Evolutionary conservation across 2,797 vertebrate genomes (phyloP).

Genomic region (Bovichtus variegatus): DNA sequence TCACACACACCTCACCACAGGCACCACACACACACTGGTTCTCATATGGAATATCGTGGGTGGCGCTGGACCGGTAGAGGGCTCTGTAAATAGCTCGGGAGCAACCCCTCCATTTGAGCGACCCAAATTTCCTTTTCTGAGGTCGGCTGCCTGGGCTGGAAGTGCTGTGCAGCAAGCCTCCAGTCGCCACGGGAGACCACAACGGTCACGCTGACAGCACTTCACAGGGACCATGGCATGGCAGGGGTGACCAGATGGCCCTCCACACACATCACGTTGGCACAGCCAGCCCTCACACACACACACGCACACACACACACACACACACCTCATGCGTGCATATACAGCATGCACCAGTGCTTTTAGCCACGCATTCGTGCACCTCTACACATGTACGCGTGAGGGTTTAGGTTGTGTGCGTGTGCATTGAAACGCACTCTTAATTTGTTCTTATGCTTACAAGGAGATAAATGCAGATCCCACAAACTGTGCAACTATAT

Average conservation of each 20-base stretch:
- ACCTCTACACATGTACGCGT: background rate
- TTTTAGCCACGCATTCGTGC: conserved; percentile 42
- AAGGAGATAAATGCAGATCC: conserved; percentile 34
- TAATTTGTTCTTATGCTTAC: conserved; percentile 14
- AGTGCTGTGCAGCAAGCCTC: conserved; percentile 87
- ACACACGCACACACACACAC: conserved; percentile 50
- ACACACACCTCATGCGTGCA: conserved; percentile 42
- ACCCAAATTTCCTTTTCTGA: conserved; percentile 91
- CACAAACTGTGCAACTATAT: conserved; percentile 20
- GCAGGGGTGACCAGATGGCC: conserved; percentile 84
- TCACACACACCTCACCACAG: conserved; percentile 61
- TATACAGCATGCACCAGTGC: conserved; percentile 25
- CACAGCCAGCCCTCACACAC: conserved; percentile 51
- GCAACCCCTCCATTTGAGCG: conserved; percentile 86
- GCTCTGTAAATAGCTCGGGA: conserved; percentile 87
- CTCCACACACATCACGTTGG: conserved; percentile 62
- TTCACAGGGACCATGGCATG: conserved; percentile 83
- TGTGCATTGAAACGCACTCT: background rate
- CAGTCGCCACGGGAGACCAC: conserved; percentile 86
- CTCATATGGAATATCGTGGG: conserved; percentile 88
- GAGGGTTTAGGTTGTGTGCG: background rate
- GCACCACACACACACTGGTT: conserved; percentile 78
- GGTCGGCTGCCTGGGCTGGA: conserved; percentile 83
- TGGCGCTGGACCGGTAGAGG: conserved; percentile 85
- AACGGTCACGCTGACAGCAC: conserved; percentile 84